These are phyloP conservation scores for Galeopsomyia nigrocyanea DNA, from an alignment of 2,888 invertebrate genomes.

Conservation along the genomic window DNA sequence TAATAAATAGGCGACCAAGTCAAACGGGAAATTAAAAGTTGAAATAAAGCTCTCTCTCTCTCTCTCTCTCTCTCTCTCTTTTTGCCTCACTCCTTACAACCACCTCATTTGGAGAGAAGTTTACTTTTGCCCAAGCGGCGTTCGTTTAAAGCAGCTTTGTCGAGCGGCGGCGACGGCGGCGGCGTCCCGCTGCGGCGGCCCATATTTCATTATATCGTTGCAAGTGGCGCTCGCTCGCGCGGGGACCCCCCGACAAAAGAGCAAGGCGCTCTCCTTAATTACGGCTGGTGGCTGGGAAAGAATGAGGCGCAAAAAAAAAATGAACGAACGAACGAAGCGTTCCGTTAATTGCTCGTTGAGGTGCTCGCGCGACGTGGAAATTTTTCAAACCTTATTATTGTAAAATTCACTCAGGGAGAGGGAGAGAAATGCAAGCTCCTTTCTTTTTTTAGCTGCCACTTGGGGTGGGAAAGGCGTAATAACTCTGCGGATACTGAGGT, in stretches of 20 bases:
- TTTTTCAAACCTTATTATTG: no score
- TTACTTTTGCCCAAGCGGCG: constrained; percentile 5
- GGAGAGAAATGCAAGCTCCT: no score
- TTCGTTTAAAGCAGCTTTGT: constrained; percentile 35
- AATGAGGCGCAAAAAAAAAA: no score
- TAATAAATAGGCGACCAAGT: constrained; percentile 9
- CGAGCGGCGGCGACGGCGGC: neutral
- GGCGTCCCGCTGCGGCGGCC: neutral
- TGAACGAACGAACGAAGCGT: no score
- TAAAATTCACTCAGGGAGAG: no score
- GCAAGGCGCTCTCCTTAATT: constrained; percentile 32
- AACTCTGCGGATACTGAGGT: no score
- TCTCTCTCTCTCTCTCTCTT: no score
- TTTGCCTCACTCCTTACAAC: constrained; percentile 6
- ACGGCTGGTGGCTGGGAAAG: neutral
- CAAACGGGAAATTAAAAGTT: constrained; percentile 31
- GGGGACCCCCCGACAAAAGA: constrained; percentile 32
- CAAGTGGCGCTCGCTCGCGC: constrained; percentile 2
- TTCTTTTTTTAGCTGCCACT: no score
- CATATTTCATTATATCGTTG: constrained; percentile 33
- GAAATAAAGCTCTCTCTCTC: constrained; percentile 8
- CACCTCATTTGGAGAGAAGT: constrained; percentile 12
- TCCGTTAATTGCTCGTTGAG: no score
- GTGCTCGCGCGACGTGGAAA: no score
- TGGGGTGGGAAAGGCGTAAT: no score